Evolutionary conservation across 2,888 invertebrate species (phyloP).

Genomic region (Mellilla xanthometata): DNA sequence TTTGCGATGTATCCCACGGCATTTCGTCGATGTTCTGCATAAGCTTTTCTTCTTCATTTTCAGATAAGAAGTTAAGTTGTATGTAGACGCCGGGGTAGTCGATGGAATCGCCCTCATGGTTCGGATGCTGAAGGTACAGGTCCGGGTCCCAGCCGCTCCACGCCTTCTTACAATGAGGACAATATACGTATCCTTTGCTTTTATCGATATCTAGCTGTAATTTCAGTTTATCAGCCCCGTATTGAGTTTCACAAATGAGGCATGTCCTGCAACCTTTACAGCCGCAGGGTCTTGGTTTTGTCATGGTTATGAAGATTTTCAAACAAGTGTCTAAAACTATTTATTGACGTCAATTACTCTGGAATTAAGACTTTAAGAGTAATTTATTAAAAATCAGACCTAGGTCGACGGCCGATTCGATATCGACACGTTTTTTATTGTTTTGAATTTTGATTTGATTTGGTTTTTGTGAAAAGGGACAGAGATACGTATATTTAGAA

Average conservation of each 20-base stretch:
- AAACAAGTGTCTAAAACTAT: too few relatives aligned
- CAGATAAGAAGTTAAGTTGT: constrained; percentile 87
- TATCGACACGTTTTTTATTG: too few relatives aligned
- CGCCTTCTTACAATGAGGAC: constrained; percentile 88
- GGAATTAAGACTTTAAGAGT: too few relatives aligned
- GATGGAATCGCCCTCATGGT: constrained; percentile 84
- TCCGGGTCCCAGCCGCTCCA: constrained; percentile 88
- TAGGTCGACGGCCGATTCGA: too few relatives aligned
- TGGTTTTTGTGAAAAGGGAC: too few relatives aligned
- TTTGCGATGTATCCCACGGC: constrained; percentile 96
- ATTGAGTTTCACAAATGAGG: constrained; percentile 90
- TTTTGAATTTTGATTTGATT: too few relatives aligned
- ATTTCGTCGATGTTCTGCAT: constrained; percentile 88
- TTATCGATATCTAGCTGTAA: constrained; percentile 67
- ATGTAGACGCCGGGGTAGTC: constrained; percentile 87
- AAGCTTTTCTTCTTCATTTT: constrained; percentile 86
- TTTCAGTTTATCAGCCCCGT: constrained; percentile 65
- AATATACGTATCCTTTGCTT: constrained; percentile 87
- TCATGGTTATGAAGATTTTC: constrained; percentile 61
- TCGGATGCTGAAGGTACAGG: constrained; percentile 84
- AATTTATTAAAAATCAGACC: too few relatives aligned
- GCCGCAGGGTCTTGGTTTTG: constrained; percentile 90
- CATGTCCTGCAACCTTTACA: constrained; percentile 97
- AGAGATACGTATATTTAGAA: too few relatives aligned
- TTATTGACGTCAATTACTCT: too few relatives aligned